Percentiles rank a stretch among this genome's conserved stretches.
Evolutionary conservation across 92 coral and sea anemone species (phyloP).

Genomic region (Zoanthus sociatus): DNA sequence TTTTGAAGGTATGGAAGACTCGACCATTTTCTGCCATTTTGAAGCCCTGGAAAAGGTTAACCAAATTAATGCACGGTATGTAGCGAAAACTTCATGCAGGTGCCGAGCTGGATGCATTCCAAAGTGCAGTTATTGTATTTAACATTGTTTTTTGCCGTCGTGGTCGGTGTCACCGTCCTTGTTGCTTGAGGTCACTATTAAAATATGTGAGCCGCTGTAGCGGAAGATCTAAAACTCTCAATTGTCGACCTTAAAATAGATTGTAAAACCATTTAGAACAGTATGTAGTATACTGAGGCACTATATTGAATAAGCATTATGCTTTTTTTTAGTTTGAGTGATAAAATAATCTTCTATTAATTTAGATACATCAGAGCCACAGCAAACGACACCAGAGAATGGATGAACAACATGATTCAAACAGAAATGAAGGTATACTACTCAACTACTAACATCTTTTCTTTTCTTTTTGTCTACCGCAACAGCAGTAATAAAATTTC

Average conservation of each 20-base stretch:
- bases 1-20: too few species aligned
- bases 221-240: too few species aligned
- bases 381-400: conserved; percentile 84
- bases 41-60: too few species aligned
- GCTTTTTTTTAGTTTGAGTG: neutral
- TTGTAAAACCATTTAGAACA: neutral
- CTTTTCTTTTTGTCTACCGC: neutral
- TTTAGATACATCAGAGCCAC: conserved; percentile 88
- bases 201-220: too few species aligned
- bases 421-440: conserved; percentile 82
- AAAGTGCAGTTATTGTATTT: too few species aligned
- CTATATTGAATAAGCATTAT: neutral
- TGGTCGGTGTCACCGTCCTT: too few species aligned
- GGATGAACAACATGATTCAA: conserved; percentile 91
- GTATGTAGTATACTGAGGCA: neutral
- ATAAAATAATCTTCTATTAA: neutral
- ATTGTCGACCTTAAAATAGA: neutral
- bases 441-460: neutral
- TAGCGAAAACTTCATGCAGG: too few species aligned
- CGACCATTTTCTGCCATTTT: too few species aligned
- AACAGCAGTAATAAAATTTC: neutral
- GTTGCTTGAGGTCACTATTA: too few species aligned
- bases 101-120: too few species aligned
- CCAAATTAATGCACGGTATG: too few species aligned
- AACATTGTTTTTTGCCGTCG: too few species aligned